Evolutionary conservation across 2,888 invertebrate species (phyloP), one percentile per base, ranked within the genome.

Genomic region (Acronicta psi): DNA sequence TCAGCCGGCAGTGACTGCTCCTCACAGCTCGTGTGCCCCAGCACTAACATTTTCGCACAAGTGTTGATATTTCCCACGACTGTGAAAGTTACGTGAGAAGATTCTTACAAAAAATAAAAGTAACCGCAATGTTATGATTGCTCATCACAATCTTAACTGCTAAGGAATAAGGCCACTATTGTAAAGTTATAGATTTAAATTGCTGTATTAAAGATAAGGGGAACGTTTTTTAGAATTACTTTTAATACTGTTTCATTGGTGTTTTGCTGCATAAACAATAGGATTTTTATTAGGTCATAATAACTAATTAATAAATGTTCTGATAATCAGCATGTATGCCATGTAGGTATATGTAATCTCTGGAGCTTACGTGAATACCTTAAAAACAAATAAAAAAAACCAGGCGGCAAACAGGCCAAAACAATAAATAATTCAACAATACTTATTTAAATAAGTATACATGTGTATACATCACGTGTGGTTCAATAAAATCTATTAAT

Each of bases 71-170:
- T 84, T 88, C 88, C 75, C 88, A 88, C 87, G 88, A 77, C 71
- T 73, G 79, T 77, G 86, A 89, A 87, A 88, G 88, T 86, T 79
- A 82, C 84, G 85, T 88, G 87, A 80, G 88, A 88, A 85, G 54
- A 47, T 53, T 20, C 7, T 20, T 58, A 61, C 63, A 68, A 65
- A 59, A 73, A 67, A 49, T 36, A 62, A 59, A 54, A 67, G 54
- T 69, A 49, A 66, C 45, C 34, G 47, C 54, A 59, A 47, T 53
- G 44, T 50, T 71, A 54, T 59, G 59, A 49, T 34, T 10, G 47
- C 45, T 60, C 47, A 54, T 61, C 63, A 65, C 52, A 45, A 45
- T 54, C 61, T 56, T 58, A 60, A 62, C 29, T 3, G 38, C 46
- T 50, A 29, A n/a, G 50, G 13, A 68, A 71, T 66, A 71, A 61